Evolutionary conservation across 1,140 invertebrate species (phyloP), one percentile per base, ranked within the genome.

Genomic region (Calephelis virginiensis): DNA sequence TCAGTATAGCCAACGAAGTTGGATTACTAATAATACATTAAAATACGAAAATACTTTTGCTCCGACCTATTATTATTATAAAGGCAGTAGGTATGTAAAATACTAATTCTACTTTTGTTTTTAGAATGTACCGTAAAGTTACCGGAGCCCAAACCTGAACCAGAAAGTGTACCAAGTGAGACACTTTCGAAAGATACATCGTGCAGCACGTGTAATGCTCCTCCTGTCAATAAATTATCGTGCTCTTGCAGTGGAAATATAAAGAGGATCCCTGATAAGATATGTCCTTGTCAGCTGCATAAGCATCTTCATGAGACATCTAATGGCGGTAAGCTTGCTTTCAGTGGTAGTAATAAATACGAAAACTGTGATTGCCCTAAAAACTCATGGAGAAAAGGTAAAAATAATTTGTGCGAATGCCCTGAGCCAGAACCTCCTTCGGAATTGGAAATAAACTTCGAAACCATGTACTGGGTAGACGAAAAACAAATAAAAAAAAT

Each of bases 341-440:
- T 28, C 28, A 7, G 50, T 5, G 10, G 28, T 14, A 6, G 17
- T 12, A 56, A 37, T 28, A 17, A 56, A 56, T 37, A 28, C 37
- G 17, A 56, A 37, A 56, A 8, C 13, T 28, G 50, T 28, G 14
- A 56, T 12, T 56, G 50, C 28, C 17, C 17, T 11, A 63, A 59
- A 43, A 47, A 56, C 6, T 60, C 40, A 50, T 66, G 66, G n/a
- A 75, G 73, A 66, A 74, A 67, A 50, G 75, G 69, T 28, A 75
- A 78, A 49, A 73, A 74, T 8, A 46, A 65, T 40, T 67, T 66
- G 40, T 83, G 81, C 64, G 67, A 78, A 73, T 83, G 81, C 71
- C 75, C 77, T 11, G 64, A n/a, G n/a, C 28, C 53, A 12, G 53
- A 56, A 37, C 28, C 10, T 5, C 28, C 37, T 1, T 64, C 70